phyloP scores from a whole-genome alignment of 2,113 vertebrate species.

The Corydoras maculifer region DNA sequence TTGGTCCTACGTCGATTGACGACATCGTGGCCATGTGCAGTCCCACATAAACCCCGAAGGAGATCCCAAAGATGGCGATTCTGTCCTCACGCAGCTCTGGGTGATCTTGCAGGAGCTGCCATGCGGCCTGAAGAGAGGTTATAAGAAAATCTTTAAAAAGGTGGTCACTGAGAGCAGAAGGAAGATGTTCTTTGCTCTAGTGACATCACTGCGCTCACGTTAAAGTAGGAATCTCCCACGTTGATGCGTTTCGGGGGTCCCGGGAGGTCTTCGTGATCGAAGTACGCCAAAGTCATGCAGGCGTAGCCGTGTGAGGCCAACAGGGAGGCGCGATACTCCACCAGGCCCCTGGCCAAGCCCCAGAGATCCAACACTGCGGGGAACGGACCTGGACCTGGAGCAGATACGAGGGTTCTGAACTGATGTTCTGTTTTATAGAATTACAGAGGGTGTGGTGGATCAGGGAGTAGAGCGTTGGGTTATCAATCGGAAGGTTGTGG shows the following conservation, averaged over 20 bases:
- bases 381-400: slow-evolving; percentile 34
- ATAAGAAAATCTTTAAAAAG: too few species aligned
- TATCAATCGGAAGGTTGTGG: too few species aligned
- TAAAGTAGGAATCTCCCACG: slow-evolving; percentile 53
- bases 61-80: neutral
- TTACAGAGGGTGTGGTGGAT: too few species aligned
- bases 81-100: neutral
- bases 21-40: neutral
- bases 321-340: slow-evolving; percentile 60
- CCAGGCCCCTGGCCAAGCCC: slow-evolving; percentile 49
- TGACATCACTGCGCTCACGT: slow-evolving; percentile 36
- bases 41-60: neutral
- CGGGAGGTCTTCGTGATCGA: slow-evolving; percentile 54
- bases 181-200: too few species aligned
- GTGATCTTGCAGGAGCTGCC: neutral
- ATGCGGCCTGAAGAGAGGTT: neutral
- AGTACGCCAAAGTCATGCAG: slow-evolving; percentile 50
- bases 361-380: slow-evolving; percentile 43
- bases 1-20: neutral
- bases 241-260: slow-evolving; percentile 37
- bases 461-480: too few species aligned
- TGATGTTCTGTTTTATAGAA: too few species aligned
- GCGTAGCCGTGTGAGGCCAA: slow-evolving; percentile 56
- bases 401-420: too few species aligned
- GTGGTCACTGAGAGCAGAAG: too few species aligned